Evolutionary conservation across 2,797 vertebrate genomes (phyloP).

Genomic region (Sciurus vulgaris): DNA sequence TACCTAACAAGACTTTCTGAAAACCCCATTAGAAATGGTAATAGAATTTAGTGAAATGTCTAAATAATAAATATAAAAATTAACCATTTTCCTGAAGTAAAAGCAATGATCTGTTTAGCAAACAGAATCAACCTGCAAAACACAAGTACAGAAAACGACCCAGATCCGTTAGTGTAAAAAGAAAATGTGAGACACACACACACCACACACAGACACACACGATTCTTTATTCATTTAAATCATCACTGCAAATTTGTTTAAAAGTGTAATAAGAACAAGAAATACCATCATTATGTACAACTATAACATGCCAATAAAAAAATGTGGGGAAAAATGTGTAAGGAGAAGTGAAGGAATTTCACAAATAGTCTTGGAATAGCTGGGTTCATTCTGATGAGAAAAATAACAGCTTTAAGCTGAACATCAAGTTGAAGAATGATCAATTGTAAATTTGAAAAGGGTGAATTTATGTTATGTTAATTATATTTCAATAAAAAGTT

Average conservation of each 20-base stretch:
- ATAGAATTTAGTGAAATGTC: not conserved
- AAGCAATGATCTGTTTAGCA: not conserved
- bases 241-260: not conserved
- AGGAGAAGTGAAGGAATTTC: not conserved
- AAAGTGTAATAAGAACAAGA: not conserved
- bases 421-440: not conserved
- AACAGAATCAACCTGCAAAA: not conserved
- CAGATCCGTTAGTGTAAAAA: not conserved
- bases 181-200: not conserved
- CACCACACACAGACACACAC: not conserved
- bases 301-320: too few relatives aligned
- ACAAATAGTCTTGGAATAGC: not conserved
- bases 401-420: not conserved
- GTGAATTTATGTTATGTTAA: not conserved
- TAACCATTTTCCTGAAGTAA: not conserved
- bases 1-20: not conserved
- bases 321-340: not conserved
- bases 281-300: too few relatives aligned
- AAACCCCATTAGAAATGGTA: not conserved
- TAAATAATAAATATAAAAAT: not conserved
- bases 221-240: not conserved
- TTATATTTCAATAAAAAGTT: not conserved
- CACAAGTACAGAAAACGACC: not conserved
- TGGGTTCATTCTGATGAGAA: not conserved
- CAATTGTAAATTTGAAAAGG: not conserved